phyloP scores from a whole-genome alignment of 2,888 invertebrate species.

The Lysandra coridon region DNA sequence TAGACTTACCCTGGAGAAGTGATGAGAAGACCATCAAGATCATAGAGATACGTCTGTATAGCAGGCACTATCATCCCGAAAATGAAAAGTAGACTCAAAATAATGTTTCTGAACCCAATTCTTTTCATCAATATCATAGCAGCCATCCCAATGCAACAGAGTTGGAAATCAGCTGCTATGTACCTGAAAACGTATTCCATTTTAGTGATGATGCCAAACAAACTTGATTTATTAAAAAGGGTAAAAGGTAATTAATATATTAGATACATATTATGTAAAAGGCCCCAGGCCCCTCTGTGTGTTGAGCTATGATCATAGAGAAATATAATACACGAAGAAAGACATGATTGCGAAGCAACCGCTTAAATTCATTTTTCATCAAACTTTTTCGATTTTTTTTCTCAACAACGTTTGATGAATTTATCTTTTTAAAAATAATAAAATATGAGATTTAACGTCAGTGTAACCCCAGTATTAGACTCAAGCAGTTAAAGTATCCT shows the following conservation, averaged over 20 bases:
- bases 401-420: neutral
- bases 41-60: constrained; percentile 47
- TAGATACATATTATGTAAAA: no score
- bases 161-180: constrained; percentile 52
- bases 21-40: constrained; percentile 46
- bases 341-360: no score
- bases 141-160: constrained; percentile 46
- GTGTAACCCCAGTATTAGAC: neutral
- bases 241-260: no score
- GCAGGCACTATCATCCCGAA: constrained; percentile 44
- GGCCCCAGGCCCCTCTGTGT: no score
- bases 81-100: constrained; percentile 40
- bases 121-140: constrained; percentile 40
- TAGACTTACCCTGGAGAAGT: constrained; percentile 45
- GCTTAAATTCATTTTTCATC: no score
- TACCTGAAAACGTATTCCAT: constrained; percentile 45
- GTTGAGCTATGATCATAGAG: no score
- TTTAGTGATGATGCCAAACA: neutral
- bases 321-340: no score
- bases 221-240: neutral
- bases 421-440: neutral
- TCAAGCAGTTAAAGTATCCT: neutral
- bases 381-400: no score
- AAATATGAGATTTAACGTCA: neutral
- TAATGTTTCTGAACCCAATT: constrained; percentile 35